Percentiles rank a stretch among this genome's conserved stretches.
These are phyloP conservation scores for Ovibos moschatus DNA, from an alignment of 2,113 vertebrate genomes.

Conservation along the genomic window DNA sequence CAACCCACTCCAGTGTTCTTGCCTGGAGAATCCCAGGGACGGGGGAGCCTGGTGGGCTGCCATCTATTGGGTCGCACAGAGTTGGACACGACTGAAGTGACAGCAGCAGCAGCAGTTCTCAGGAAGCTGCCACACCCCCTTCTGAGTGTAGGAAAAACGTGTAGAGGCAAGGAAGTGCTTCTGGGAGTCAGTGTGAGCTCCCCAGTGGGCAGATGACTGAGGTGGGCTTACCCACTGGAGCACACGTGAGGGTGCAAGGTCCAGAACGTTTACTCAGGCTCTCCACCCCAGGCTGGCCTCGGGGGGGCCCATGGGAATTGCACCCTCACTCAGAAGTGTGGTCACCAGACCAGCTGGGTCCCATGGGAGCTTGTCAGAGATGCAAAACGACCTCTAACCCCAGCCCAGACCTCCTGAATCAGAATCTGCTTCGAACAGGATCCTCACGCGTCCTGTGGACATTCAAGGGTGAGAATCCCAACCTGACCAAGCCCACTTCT, in stretches of 20 bases:
- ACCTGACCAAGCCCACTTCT: not conserved
- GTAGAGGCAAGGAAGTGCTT: not conserved
- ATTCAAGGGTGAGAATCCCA: not conserved
- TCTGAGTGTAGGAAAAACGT: not conserved
- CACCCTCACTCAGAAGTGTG: not conserved
- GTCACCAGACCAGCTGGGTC: not conserved
- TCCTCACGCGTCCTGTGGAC: not conserved
- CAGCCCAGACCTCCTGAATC: not conserved
- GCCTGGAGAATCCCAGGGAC: too few relatives aligned
- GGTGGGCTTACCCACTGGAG: not conserved
- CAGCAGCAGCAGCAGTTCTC: not conserved
- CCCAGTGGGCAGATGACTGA: not conserved
- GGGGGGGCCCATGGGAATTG: not conserved
- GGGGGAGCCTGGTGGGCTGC: too few relatives aligned
- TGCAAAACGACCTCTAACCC: not conserved
- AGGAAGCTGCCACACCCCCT: not conserved
- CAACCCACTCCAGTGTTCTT: too few relatives aligned
- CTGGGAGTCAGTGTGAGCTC: too few relatives aligned
- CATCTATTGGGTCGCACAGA: too few relatives aligned
- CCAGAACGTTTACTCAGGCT: not conserved
- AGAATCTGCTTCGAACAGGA: not conserved
- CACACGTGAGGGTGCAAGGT: rapidly evolving
- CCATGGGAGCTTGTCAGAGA: not conserved
- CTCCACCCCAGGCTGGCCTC: not conserved
- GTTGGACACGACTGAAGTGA: too few relatives aligned